Evolutionary conservation across 2,888 invertebrate genomes (phyloP), one percentile per base, ranked within the genome.

Genomic region (Dynastes hyllus): DNA sequence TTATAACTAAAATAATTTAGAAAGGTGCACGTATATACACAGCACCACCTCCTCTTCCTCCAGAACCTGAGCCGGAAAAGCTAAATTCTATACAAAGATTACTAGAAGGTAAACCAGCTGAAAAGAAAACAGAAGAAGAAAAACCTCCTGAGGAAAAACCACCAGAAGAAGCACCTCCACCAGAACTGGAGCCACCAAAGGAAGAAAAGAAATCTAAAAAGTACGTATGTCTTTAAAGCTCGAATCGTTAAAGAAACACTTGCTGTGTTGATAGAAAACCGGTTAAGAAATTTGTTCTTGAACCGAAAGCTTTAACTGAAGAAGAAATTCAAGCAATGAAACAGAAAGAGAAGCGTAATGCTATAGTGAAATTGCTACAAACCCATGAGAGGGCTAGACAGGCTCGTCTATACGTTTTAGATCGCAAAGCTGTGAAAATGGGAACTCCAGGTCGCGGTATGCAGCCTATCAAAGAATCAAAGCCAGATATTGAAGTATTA

Each of bases 381-480:
- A 85, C 84, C 0, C 89, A 90, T 69, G 92, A 92, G 84, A 86
- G 91, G 61, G 91, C 89, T 0, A 86, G 91, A 71, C 88, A 88
- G 80, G 83, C 83, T 5, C 82, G 88, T 9, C 27, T 88, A 13
- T 89, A 88, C 80, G 86, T 84, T 67, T 55, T 69, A 5, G 87
- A 88, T 76, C 32, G 63, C 16, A 22, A 22, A 11, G 40, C 22
- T 8, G 29, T 53, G 2, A 76, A 70, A 22, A 58, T 4, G 16
- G 32, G 66, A 22, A 37, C 27, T 45, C 51, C 80, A 1, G 58
- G 63, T 8, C 76, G 73, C 5, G 76, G 70, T 32, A 71, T 22
- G 16, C 65, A 53, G 40, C 66, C 76, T 4, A n/a, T 22, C 16
- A 63, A 78, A 53, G 65, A 61, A 76, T 8, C 29, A 51, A 78